Conservation (phyloP, 2,888 invertebrate genomes). For the Ornithoptera alexandrae region DNA sequence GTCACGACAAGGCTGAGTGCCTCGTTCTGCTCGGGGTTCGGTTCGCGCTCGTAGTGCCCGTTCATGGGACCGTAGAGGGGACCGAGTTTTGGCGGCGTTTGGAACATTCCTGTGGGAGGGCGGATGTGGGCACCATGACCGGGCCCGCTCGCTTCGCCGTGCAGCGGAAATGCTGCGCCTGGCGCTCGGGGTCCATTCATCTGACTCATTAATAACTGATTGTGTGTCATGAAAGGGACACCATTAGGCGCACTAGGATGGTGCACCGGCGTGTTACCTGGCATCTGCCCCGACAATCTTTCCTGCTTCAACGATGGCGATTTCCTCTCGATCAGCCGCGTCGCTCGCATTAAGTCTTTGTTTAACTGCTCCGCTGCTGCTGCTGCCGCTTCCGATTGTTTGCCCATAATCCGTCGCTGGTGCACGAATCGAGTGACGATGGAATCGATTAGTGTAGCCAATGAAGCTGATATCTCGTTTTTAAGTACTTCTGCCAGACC, state of each 20-base stretch:
- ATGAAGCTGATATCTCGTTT: constrained; percentile 91
- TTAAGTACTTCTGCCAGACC: constrained; percentile 95
- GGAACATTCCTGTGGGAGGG: constrained; percentile 89
- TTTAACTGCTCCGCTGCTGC: constrained; percentile 91
- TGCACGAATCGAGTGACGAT: constrained; percentile 92
- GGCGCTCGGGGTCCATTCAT: constrained; percentile 82
- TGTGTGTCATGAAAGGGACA: constrained; percentile 72
- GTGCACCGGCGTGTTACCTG: constrained; percentile 80
- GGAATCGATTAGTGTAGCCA: constrained; percentile 92
- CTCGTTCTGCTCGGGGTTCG: constrained; percentile 93
- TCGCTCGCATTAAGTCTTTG: constrained; percentile 90
- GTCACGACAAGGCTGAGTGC: constrained; percentile 96
- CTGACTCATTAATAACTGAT: constrained; percentile 74
- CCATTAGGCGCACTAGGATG: constrained; percentile 69
- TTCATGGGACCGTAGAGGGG: constrained; percentile 84
- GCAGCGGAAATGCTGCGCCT: constrained; percentile 84
- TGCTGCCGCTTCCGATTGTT: constrained; percentile 88
- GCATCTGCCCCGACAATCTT: constrained; percentile 76
- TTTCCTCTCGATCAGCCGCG: constrained; percentile 90
- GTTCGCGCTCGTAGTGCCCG: constrained; percentile 82
- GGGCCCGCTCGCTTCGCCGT: constrained; percentile 81
- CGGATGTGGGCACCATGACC: constrained; percentile 70
- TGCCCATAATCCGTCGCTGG: constrained; percentile 86
- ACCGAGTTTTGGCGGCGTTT: constrained; percentile 89
- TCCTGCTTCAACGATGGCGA: constrained; percentile 88